phyloP scores from a whole-genome alignment of 2,113 vertebrate genomes.

The Machaerirhynchus nigripectus region DNA sequence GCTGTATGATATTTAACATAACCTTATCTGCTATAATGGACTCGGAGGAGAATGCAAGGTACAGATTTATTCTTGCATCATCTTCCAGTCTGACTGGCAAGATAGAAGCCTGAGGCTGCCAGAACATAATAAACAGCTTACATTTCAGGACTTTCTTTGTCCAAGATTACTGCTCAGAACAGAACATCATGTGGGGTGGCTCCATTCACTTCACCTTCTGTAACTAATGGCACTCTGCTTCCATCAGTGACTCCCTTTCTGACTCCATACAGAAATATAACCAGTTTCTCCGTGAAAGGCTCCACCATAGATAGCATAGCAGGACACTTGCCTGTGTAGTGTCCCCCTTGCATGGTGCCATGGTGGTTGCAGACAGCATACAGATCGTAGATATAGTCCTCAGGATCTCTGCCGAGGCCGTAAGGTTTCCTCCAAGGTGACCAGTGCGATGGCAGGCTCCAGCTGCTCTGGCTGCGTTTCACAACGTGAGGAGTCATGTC shows the following conservation, averaged over 20 bases:
- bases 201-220: background rate
- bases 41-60: background rate
- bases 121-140: background rate
- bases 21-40: background rate
- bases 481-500: constrained; percentile 98
- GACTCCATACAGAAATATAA: background rate
- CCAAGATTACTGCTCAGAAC: background rate
- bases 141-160: background rate
- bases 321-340: constrained; percentile 88
- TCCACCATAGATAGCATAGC: background rate
- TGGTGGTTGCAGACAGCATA: constrained; percentile 98
- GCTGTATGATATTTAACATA: background rate
- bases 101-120: background rate
- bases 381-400: constrained; percentile 94
- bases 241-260: background rate
- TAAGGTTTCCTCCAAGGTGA: constrained; percentile 94
- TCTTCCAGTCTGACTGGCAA: background rate
- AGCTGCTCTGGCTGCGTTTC: constrained; percentile 95
- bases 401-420: constrained; percentile 88
- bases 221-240: background rate
- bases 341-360: constrained; percentile 96
- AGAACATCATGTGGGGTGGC: background rate
- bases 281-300: background rate
- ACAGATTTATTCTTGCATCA: background rate
- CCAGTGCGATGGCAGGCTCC: constrained; percentile 94